phyloP scores from a whole-genome alignment of 2,888 invertebrate genomes.

The Anodontia alba region DNA sequence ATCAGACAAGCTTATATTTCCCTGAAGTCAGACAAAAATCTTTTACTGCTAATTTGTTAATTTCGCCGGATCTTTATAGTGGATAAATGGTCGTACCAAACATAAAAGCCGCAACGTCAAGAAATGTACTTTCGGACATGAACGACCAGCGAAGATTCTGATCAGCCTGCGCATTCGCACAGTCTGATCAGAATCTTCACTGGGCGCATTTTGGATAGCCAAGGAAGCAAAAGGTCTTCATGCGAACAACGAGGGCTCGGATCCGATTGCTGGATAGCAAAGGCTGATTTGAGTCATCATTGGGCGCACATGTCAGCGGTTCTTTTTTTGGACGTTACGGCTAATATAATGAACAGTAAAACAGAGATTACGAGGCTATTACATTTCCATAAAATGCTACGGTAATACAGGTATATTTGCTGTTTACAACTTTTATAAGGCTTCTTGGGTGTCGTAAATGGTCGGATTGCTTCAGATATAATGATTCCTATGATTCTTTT shows the following conservation, averaged over 20 bases:
- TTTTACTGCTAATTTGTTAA: conserved; percentile 21
- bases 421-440: conserved; percentile 18
- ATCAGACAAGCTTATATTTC: conserved; percentile 13
- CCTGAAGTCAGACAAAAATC: not conserved
- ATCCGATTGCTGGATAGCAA: too few species aligned
- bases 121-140: too few species aligned
- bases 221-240: too few species aligned
- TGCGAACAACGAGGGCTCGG: too few species aligned
- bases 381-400: conserved; percentile 33
- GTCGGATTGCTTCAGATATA: not conserved
- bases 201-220: too few species aligned
- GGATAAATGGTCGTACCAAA: conserved; percentile 14
- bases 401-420: conserved; percentile 10
- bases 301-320: too few species aligned
- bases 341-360: conserved; percentile 33
- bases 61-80: conserved; percentile 10
- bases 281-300: too few species aligned
- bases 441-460: conserved; percentile 17
- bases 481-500: conserved; percentile 3
- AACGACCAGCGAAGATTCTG: too few species aligned
- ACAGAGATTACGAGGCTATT: conserved; percentile 27
- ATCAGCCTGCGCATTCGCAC: too few species aligned
- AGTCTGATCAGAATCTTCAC: too few species aligned
- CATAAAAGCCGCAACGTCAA: too few species aligned
- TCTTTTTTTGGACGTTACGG: too few species aligned